Base-by-base conservation (phyloP, 2,113 vertebrate genomes). In the Ophiodon elongatus region DNA sequence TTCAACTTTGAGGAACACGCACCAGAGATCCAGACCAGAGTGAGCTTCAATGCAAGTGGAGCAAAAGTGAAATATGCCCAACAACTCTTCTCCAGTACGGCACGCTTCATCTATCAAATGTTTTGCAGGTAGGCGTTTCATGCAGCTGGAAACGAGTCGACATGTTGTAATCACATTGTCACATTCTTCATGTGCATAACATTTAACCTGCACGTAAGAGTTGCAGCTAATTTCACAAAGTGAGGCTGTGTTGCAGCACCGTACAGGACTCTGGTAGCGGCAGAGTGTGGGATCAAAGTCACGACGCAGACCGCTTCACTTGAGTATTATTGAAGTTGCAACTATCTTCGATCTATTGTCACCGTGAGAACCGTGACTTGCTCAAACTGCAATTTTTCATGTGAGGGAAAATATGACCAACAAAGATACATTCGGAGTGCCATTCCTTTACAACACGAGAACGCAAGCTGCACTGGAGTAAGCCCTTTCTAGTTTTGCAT, bases 401-500 rank as follows among this genome's bases (percentile, higher is more conserved):
- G 9, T 41, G 35, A 8, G 47, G 21, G 27, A 3, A 21, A 3
- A 47, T 35, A 62, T 64, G 72, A 64, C 57, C 37, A 23, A 76
- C 63, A 80, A 60, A 84, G 64, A 80, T 88, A 93, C 92, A 93
- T 93, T 91, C 84, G 52, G 80, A 91, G 78, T 41, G 69, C 75
- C 65, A 59, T 83, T 89, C 83, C n/a, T 83, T 92, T 89, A 86
- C 73, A 92, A 91, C 75, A 91, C 17, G 29, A 79, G 74, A 88
- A 76, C 76, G 62, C 86, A 92, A 93, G 89, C 91, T 94, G 91
- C 92, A 92, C 90, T 88, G 80, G 85, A 93, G 83, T 87, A 92
- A 95, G 94, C 94, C 94, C 95, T 95, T 94, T 95, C 93, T 91
- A 79, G 84, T 80, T 93, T 93, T 93, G 92, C 93, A 94, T 94